A percentile compares a stretch with the other conserved stretches of the same genome.
Conservation (phyloP, 2,797 vertebrate genomes). For the Scarus forsteni region DNA sequence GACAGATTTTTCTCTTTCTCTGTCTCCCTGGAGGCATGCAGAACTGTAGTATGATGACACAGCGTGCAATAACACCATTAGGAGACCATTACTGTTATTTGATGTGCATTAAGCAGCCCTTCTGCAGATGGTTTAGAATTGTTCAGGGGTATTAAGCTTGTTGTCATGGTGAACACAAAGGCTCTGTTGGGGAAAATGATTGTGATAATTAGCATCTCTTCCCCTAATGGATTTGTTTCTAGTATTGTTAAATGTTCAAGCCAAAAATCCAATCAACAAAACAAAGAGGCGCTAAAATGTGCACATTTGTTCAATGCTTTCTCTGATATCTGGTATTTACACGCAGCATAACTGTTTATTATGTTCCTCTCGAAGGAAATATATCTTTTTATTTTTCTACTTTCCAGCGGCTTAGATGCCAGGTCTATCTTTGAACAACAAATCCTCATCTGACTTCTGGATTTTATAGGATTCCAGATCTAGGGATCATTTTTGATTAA, state of each 20-base stretch:
- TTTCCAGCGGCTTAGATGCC: not conserved
- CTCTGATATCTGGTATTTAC: not conserved
- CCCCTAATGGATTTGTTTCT: conserved; percentile 65
- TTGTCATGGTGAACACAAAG: conserved; percentile 72
- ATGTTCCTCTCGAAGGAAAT: not conserved
- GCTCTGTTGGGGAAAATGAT: conserved; percentile 54
- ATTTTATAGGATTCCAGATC: not conserved
- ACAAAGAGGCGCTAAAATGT: conserved; percentile 1
- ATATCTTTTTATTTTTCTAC: not conserved
- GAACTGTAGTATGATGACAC: conserved; percentile 73
- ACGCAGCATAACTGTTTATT: not conserved
- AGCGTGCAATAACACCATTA: conserved; percentile 75
- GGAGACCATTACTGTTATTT: conserved; percentile 74
- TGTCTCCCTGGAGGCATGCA: conserved; percentile 55
- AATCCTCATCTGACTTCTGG: too few species aligned
- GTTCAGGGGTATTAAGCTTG: conserved; percentile 72
- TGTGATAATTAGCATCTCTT: conserved; percentile 65
- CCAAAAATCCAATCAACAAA: conserved; percentile 11
- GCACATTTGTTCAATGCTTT: conserved; percentile 12
- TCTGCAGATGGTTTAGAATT: conserved; percentile 76
- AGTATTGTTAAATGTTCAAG: conserved; percentile 49
- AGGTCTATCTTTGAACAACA: not conserved
- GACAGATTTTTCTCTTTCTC: conserved; percentile 47
- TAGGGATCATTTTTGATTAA: not conserved
- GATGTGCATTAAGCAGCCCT: conserved; percentile 72